Base-by-base conservation (phyloP, 2,113 vertebrate genomes). In the Myotis yumanensis region DNA sequence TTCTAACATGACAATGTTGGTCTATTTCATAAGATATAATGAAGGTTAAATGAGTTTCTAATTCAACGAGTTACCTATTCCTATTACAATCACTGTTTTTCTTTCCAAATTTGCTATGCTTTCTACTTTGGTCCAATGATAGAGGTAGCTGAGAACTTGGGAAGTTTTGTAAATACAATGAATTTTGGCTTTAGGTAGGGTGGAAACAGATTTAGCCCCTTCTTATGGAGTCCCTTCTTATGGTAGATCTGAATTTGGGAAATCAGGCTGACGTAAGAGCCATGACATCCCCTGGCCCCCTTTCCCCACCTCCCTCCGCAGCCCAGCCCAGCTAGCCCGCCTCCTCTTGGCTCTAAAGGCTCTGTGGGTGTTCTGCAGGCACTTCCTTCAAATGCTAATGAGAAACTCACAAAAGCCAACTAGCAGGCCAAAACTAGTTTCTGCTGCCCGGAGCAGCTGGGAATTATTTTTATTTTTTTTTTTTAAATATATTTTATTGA, bases 351-450 rank as follows among this genome's bases (percentile, higher is more conserved):
- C 72, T 59, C 28, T 1, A 52, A 66, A 85, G 37, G 32, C 95
- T 51, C 51, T 0, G 30, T 16, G 48, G 4, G 54, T 52, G 11
- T 62, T 40, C 32, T n/a, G 62, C 64, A 32, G 75, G 35, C 85
- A 18, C n/a, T 69, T 77, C 64, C 90, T 96, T 96, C 93, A 94
- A 17, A 96, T 95, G 96, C 81, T 96, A 96, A 96, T 71, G 85
- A 94, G 18, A 35, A 62, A 35, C 40, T 93, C 57, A 94, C 86
- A 95, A 71, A 92, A 16, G 91, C 68, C 64, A 51, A 90, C 57
- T 51, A 43, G 40, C 88, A 37, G 73, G 72, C 86, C 35, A 23
- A 52, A 89, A 80, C 71, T 71, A 48, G 95, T 94, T 83, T 83
- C 30, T 10, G 68, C 28, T 1, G 7, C 85, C 16, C 0, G 0